Conservation (phyloP, 2,797 vertebrate genomes). For the Calcarius lapponicus region DNA sequence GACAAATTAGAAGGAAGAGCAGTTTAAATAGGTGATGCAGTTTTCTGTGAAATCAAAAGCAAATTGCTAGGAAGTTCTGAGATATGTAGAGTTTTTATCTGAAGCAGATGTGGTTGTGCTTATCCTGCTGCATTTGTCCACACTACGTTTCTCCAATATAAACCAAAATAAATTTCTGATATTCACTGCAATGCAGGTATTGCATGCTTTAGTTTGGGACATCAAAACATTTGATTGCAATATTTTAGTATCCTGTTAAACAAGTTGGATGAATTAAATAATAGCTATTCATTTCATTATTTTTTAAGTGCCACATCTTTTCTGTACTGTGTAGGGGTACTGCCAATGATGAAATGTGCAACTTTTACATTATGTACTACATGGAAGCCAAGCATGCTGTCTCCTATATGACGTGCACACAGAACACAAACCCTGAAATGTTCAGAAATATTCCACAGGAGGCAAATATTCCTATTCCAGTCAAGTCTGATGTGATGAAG, state of each 20-base stretch:
- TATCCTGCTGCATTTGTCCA: not conserved
- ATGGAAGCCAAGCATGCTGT: slow-evolving; percentile 90
- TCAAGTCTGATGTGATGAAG: slow-evolving; percentile 81
- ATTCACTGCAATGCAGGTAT: not conserved
- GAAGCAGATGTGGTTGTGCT: not conserved
- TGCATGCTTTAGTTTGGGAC: not conserved
- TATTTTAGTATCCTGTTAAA: not conserved
- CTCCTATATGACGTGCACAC: slow-evolving; percentile 91
- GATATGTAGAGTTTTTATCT: not conserved
- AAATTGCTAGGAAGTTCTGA: not conserved
- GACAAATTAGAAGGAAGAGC: not conserved
- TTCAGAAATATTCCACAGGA: slow-evolving; percentile 89
- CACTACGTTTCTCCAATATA: not conserved
- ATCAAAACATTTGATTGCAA: not conserved
- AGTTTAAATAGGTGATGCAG: not conserved
- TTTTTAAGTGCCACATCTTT: not conserved
- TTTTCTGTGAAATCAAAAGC: not conserved
- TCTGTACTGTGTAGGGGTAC: slow-evolving; percentile 81
- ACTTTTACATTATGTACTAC: slow-evolving; percentile 99
- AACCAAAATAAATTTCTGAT: not conserved
- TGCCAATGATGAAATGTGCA: slow-evolving; percentile 96
- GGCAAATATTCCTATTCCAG: slow-evolving; percentile 85
- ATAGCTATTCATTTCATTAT: not conserved
- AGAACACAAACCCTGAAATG: slow-evolving; percentile 79
- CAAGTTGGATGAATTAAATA: not conserved